Base-by-base conservation (phyloP, 2,888 invertebrate species). In the Tinea trinotella region DNA sequence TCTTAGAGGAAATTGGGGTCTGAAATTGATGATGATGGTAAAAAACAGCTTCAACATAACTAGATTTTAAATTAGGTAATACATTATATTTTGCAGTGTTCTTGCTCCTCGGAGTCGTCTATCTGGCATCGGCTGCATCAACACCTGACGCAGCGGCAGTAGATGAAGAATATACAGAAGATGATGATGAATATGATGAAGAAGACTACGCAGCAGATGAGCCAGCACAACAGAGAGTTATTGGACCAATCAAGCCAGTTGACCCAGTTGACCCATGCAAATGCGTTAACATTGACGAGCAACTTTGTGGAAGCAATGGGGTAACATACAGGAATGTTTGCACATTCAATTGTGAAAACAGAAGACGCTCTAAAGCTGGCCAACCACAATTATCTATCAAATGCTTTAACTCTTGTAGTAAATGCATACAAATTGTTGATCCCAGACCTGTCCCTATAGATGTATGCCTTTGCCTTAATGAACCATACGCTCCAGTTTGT, bases 401-500 rank as follows among this genome's bases (percentile, higher is more conserved):
- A 7, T 35, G 35, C 10, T 10, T 7, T 7, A 35, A 35, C 35
- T 7, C 12, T 6, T 40, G 40, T 13, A 13, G 7, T 3, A 40
- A 40, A 15, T 40, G 40, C 15, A 12, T 7, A n/a, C 13, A 6
- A 12, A 24, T 24, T 9, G 12, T n/a, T n/a, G 12, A 6, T 4
- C 7, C 10, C 12, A n/a, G 7, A 4, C 36, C 36, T 7, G 36
- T 6, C 12, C 7, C 0, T 68, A 66, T 17, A 40, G 5, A 52
- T 13, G 13, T 46, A 0, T 54, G 56, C 54, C 22, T 55, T 1
- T 59, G 57, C 30, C 34, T 50, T 4, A 34, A 49, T 2, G 12
- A 12, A 13, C 46, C 46, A 7, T 55, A 52, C 17, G 36, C 78
- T 20, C 81, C 87, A 54, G 89, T 91, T 5, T 92, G 92, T 70